These are phyloP conservation scores for Lasioglossum morio DNA, from an alignment of 2,888 invertebrate genomes.

Conservation along the genomic window DNA sequence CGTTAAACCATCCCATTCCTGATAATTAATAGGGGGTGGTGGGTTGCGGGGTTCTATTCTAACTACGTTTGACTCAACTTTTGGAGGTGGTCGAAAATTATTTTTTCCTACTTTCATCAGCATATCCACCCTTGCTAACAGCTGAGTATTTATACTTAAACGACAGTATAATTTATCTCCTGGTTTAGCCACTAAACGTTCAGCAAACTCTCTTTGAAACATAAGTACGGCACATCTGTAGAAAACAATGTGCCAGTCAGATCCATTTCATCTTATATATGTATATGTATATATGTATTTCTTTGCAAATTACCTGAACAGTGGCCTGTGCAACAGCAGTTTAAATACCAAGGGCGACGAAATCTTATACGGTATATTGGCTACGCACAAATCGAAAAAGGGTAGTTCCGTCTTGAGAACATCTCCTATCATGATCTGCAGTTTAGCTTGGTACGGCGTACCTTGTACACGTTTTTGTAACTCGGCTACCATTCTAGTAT, in stretches of 20 bases:
- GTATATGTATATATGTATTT: not conserved
- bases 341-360: slow-evolving; percentile 98
- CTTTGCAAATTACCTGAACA: slow-evolving; percentile 77
- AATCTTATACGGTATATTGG: slow-evolving; percentile 99
- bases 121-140: slow-evolving; percentile 97
- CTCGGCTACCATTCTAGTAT: slow-evolving; percentile 97
- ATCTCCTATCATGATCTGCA: slow-evolving; percentile 97
- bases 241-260: slow-evolving; percentile 60
- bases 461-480: slow-evolving; percentile 98
- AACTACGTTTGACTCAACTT: slow-evolving; percentile 99
- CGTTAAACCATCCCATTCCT: slow-evolving; percentile 99
- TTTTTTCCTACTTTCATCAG: slow-evolving; percentile 99
- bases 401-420: slow-evolving; percentile 97
- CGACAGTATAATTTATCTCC: slow-evolving; percentile 99
- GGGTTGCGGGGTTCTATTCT: slow-evolving; percentile 99
- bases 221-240: slow-evolving; percentile 98
- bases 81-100: slow-evolving; percentile 99
- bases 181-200: slow-evolving; percentile 97
- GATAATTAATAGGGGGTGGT: slow-evolving; percentile 97
- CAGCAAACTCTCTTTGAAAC: slow-evolving; percentile 99
- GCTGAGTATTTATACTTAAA: slow-evolving; percentile 97
- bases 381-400: slow-evolving; percentile 99
- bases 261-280: slow-evolving; percentile 12
- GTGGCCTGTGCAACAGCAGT: slow-evolving; percentile 90
- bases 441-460: slow-evolving; percentile 94